Evolutionary conservation across 2,113 vertebrate species (phyloP).

Genomic region (Lophius piscatorius): DNA sequence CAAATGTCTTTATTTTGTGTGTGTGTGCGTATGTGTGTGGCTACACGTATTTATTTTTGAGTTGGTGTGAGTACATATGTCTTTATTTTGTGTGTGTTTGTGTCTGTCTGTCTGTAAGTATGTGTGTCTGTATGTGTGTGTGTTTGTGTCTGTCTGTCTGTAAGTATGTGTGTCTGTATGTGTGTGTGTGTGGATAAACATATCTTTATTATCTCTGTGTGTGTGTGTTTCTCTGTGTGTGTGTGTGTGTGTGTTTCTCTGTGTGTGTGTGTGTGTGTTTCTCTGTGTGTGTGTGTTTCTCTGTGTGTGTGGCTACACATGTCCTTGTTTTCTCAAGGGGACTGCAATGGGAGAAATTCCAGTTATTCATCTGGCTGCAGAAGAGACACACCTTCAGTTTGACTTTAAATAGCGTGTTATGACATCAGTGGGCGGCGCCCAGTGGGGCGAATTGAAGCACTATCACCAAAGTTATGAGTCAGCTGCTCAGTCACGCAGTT

Average conservation of each 20-base stretch:
- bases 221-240: background rate
- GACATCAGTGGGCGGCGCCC: slow-evolving; percentile 6
- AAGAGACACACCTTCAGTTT: slow-evolving; percentile 32
- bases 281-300: background rate
- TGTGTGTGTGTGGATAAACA: slow-evolving; percentile 9
- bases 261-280: slow-evolving; percentile 10
- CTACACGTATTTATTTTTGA: no score
- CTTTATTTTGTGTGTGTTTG: no score
- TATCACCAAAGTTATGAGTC: background rate
- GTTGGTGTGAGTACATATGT: no score
- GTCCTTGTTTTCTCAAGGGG: background rate
- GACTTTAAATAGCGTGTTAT: background rate
- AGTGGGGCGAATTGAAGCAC: slow-evolving; percentile 4
- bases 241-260: no score
- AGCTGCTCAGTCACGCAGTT: slow-evolving; percentile 4
- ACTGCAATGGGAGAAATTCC: slow-evolving; percentile 12
- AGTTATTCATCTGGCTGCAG: slow-evolving; percentile 18
- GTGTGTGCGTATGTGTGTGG: no score
- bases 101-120: no score
- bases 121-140: slow-evolving; percentile 13
- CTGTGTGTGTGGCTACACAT: background rate
- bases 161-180: no score
- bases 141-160: no score
- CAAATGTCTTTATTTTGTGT: no score
- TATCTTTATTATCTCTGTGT: no score